Percentiles rank a stretch among this genome's conserved stretches.
Evolutionary conservation across 2,113 vertebrate species (phyloP).

Genomic region (Dryoscopus gambensis): DNA sequence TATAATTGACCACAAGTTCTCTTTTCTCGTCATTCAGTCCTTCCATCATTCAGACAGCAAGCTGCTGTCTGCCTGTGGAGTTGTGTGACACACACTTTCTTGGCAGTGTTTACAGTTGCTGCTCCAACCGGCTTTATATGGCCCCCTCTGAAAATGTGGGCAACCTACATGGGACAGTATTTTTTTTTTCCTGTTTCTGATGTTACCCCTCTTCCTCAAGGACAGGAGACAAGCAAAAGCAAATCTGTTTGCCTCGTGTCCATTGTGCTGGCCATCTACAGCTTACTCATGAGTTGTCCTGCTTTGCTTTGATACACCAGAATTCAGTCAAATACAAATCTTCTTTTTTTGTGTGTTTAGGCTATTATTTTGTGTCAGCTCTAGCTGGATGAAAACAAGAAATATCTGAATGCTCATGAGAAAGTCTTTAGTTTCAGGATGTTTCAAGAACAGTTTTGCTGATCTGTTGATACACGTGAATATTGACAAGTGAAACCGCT

Average conservation of each 20-base stretch:
- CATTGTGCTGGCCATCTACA: not conserved
- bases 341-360: not conserved
- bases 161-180: not conserved
- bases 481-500: not conserved
- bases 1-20: not conserved
- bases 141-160: not conserved
- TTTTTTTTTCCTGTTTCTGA: not conserved
- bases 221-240: not conserved
- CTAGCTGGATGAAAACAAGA: not conserved
- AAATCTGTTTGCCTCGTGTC: not conserved
- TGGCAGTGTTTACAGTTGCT: not conserved
- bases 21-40: not conserved
- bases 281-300: not conserved
- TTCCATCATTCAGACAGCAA: not conserved
- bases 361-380: not conserved
- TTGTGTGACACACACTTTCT: not conserved
- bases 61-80: accelerated
- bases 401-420: not conserved
- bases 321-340: not conserved
- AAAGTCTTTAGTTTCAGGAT: not conserved
- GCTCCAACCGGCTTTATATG: not conserved
- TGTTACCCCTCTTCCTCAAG: not conserved
- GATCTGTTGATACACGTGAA: not conserved
- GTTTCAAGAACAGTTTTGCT: not conserved
- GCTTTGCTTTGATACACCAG: not conserved